Evolutionary conservation across 1,140 invertebrate species (phyloP).

Genomic region (Apis dorsata): DNA sequence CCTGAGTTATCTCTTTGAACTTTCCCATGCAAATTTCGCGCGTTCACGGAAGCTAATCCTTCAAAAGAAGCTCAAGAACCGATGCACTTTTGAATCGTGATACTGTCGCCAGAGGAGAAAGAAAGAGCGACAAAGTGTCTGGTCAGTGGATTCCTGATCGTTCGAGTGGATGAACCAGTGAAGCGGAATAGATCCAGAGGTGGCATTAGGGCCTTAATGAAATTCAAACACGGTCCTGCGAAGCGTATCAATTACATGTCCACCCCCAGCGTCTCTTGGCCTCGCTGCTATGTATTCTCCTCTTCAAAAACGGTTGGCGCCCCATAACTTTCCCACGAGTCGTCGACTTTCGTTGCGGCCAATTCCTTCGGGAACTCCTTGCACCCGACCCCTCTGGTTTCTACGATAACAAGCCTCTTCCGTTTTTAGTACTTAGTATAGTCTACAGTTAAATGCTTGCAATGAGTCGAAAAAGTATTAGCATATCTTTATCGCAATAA

Average conservation of each 20-base stretch:
- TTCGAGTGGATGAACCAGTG: slow-evolving; percentile 45
- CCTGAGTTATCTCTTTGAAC: not conserved
- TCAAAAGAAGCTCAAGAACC: not conserved
- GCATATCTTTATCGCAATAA: no score
- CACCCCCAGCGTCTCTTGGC: slow-evolving; percentile 58
- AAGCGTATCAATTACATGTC: slow-evolving; percentile 58
- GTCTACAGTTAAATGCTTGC: no score
- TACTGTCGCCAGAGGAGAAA: not conserved
- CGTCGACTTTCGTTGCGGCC: not conserved
- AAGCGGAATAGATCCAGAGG: slow-evolving; percentile 45
- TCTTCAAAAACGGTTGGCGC: slow-evolving; percentile 55
- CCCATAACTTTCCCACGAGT: slow-evolving; percentile 59
- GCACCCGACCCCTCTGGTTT: slow-evolving; percentile 2
- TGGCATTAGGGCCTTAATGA: slow-evolving; percentile 54
- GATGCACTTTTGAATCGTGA: slow-evolving; percentile 24
- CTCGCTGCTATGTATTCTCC: slow-evolving; percentile 18
- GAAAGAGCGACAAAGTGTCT: not conserved
- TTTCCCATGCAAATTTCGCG: slow-evolving; percentile 30
- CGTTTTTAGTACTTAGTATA: not conserved
- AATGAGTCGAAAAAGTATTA: no score
- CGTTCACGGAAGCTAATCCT: slow-evolving; percentile 11
- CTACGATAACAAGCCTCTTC: slow-evolving; percentile 9
- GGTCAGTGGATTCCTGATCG: slow-evolving; percentile 37
- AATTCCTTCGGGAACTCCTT: slow-evolving; percentile 21
- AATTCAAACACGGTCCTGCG: slow-evolving; percentile 57